Percentiles rank a stretch among this genome's conserved stretches.
Evolutionary conservation across 2,113 vertebrate species (phyloP).

Genomic region (Sylvietta virens): DNA sequence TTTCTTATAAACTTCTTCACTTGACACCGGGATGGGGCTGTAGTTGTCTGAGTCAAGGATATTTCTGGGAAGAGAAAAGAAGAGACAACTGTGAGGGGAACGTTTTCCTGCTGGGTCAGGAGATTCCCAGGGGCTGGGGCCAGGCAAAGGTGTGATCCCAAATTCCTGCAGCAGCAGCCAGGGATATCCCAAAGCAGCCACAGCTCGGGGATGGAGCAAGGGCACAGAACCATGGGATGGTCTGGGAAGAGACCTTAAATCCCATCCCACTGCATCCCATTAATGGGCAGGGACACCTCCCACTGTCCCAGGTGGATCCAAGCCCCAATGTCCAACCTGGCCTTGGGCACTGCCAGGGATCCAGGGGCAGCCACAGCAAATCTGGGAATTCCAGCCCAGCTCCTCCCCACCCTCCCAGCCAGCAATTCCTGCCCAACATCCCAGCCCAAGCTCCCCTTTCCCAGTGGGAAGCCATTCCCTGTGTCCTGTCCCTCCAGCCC

Average conservation of each 20-base stretch:
- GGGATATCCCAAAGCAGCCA: not conserved
- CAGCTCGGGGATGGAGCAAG: accelerated
- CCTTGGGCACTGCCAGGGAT: not conserved
- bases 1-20: conserved; percentile 81
- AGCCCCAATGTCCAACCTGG: not conserved
- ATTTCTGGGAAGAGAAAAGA: conserved; percentile 66
- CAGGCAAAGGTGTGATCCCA: not conserved
- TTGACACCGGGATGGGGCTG: conserved; percentile 88
- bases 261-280: too few species aligned
- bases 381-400: not conserved
- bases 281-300: not conserved
- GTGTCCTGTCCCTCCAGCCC: not conserved
- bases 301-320: accelerated
- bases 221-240: not conserved
- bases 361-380: not conserved
- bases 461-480: not conserved
- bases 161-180: not conserved
- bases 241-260: not conserved
- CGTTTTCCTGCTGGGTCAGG: not conserved
- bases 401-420: not conserved
- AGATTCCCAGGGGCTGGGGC: not conserved
- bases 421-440: not conserved
- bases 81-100: not conserved
- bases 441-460: not conserved
- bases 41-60: conserved; percentile 95